A percentile compares a stretch with the other conserved stretches of the same genome.
phyloP scores from a whole-genome alignment of 2,888 invertebrate genomes.

The Drosophila tanythrix region DNA sequence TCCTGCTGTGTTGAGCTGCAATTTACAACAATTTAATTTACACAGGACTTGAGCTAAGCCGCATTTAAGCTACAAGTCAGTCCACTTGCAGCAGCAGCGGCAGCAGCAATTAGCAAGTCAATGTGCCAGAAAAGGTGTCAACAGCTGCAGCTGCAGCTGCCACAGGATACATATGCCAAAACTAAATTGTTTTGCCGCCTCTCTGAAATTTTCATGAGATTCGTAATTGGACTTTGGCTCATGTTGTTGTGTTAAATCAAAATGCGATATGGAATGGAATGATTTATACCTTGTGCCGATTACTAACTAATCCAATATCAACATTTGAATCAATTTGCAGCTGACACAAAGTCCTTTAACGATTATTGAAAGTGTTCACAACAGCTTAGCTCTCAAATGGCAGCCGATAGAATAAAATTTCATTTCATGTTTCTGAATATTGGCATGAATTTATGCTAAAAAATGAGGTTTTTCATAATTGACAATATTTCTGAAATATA shows the following conservation, averaged over 20 bases:
- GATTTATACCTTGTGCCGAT: not conserved
- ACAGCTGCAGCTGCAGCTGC: conserved; percentile 19
- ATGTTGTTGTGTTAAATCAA: conserved; percentile 25
- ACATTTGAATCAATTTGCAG: not conserved
- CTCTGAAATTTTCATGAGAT: conserved; percentile 6
- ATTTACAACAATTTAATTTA: conserved; percentile 74
- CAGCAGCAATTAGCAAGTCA: conserved; percentile 55
- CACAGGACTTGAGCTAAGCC: conserved; percentile 55
- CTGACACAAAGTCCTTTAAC: not conserved
- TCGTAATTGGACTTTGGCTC: conserved; percentile 20
- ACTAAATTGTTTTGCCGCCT: conserved; percentile 1
- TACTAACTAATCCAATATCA: not conserved
- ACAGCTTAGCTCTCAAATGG: not conserved
- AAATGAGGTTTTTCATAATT: not conserved
- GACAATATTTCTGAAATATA: not conserved
- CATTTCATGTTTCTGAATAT: too few relatives aligned
- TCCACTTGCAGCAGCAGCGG: not conserved
- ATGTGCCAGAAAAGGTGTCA: conserved; percentile 51
- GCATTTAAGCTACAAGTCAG: conserved; percentile 36
- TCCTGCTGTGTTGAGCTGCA: conserved; percentile 54
- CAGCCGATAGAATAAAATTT: not conserved
- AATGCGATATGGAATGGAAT: conserved; percentile 11
- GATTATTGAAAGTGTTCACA: not conserved
- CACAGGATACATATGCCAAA: conserved; percentile 7
- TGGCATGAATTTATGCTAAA: not conserved